A percentile compares a stretch with the other conserved stretches of the same genome.
These are phyloP conservation scores for Varroa destructor DNA, from an alignment of 1,140 invertebrate species.

Conservation along the genomic window DNA sequence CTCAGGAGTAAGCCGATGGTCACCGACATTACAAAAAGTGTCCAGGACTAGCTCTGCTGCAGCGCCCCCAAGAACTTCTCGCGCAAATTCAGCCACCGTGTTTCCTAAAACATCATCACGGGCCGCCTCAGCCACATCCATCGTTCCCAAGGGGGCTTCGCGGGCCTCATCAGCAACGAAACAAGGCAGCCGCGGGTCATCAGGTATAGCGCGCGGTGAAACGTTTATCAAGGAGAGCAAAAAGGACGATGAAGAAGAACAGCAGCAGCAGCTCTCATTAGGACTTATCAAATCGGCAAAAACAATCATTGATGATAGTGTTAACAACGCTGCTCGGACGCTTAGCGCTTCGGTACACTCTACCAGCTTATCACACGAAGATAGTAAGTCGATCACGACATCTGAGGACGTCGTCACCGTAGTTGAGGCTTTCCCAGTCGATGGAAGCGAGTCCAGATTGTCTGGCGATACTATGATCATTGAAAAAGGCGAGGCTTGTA, in stretches of 20 bases:
- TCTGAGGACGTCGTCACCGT: constrained; percentile 22
- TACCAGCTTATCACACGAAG: constrained; percentile 3
- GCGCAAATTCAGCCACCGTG: background rate
- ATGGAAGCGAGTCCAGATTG: constrained; percentile 5
- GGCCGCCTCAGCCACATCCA: background rate
- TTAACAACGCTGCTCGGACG: background rate
- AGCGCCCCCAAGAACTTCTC: background rate
- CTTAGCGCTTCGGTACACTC: constrained; percentile 19
- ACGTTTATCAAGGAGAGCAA: background rate
- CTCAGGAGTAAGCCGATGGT: background rate
- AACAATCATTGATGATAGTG: constrained; percentile 1
- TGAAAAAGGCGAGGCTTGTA: constrained; percentile 6
- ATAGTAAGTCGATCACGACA: constrained; percentile 22
- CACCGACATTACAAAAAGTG: background rate
- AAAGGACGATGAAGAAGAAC: too few relatives aligned
- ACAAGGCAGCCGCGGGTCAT: background rate
- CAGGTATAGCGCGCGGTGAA: constrained; percentile 1
- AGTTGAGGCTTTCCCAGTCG: background rate
- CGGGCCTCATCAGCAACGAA: constrained; percentile 1
- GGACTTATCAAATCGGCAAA: background rate
- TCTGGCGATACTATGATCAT: constrained; percentile 23
- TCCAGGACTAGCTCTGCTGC: constrained; percentile 12
- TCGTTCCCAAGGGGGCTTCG: background rate
- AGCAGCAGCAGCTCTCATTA: background rate
- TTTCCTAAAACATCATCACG: too few relatives aligned